phyloP scores from a whole-genome alignment of 2,797 vertebrate species.

The Eidolon dupreanum region DNA sequence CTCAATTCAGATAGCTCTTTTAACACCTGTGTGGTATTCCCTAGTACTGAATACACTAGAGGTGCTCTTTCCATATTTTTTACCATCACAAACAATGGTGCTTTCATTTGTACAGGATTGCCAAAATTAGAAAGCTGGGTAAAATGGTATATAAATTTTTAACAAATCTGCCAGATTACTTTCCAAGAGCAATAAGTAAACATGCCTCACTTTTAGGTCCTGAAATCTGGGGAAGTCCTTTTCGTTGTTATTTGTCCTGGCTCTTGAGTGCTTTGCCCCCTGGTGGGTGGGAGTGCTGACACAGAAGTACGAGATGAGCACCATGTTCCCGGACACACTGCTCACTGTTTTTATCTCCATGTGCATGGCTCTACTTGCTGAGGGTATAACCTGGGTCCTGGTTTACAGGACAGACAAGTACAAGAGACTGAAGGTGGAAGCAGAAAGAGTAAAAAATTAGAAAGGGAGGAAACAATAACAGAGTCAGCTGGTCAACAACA shows the following conservation, averaged over 20 bases:
- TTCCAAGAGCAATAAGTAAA: neutral
- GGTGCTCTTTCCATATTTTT: neutral
- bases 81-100: neutral
- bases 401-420: constrained; percentile 99
- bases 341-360: constrained; percentile 98
- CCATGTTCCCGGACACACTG: constrained; percentile 97
- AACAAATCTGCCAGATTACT: neutral
- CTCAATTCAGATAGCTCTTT: neutral
- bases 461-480: too few species aligned
- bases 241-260: neutral
- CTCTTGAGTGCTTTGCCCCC: neutral
- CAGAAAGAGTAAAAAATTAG: constrained; percentile 96
- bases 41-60: too few species aligned
- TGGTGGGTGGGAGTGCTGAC: neutral
- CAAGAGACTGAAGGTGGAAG: constrained; percentile 97
- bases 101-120: neutral
- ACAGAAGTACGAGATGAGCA: constrained; percentile 88
- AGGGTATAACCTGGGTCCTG: constrained; percentile 99
- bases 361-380: constrained; percentile 95
- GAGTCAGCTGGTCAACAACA: too few species aligned
- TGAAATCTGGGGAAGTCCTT: neutral
- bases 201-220: too few species aligned
- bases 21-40: neutral
- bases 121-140: neutral
- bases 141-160: neutral